Conservation (phyloP, 2,113 vertebrate species). For the Cynocephalus volans region DNA sequence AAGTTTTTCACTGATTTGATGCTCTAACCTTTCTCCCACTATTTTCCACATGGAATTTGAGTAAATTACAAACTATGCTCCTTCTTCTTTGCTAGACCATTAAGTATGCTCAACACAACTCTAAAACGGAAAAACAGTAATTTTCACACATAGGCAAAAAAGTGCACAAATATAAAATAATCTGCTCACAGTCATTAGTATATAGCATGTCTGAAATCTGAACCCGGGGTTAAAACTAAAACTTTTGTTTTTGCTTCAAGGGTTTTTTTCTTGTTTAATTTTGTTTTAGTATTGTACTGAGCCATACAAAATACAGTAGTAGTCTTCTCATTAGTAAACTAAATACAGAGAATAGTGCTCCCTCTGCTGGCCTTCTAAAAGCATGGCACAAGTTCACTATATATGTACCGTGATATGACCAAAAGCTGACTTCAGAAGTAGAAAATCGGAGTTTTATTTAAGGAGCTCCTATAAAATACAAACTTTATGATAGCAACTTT, state of each 20-base stretch:
- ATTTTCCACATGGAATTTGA: neutral
- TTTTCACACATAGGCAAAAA: neutral
- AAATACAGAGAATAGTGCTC: neutral
- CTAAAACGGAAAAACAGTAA: neutral
- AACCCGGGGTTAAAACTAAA: constrained; percentile 18
- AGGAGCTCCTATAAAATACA: neutral
- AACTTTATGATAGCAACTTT: neutral
- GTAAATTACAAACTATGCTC: neutral
- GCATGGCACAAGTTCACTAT: neutral
- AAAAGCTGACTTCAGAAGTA: neutral
- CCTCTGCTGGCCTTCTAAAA: constrained; percentile 54
- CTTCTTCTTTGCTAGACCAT: neutral
- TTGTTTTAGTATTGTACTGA: neutral
- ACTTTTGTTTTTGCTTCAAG: neutral
- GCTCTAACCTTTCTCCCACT: constrained; percentile 6
- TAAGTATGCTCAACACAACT: neutral
- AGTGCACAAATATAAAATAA: constrained; percentile 48
- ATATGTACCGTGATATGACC: neutral
- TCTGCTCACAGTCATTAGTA: neutral
- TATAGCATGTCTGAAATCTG: neutral
- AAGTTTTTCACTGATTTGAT: neutral
- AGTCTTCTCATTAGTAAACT: neutral
- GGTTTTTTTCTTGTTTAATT: neutral
- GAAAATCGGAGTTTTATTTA: constrained; percentile 16
- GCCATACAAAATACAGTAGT: neutral